Conservation (phyloP, 1,140 invertebrate genomes). For the Metaphire vulgaris region DNA sequence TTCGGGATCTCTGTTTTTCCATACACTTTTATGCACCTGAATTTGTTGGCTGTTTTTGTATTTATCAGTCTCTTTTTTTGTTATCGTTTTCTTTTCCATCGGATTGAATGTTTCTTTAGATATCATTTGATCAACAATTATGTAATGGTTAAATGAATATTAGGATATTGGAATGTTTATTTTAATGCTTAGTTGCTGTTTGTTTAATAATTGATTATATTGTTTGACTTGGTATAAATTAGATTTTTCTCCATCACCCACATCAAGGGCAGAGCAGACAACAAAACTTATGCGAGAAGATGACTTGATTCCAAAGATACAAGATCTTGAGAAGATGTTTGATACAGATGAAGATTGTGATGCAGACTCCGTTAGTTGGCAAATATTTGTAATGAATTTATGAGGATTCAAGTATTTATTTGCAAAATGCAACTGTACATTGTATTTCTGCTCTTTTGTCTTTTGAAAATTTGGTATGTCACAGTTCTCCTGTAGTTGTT, state of each 20-base stretch:
- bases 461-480: too few relatives aligned
- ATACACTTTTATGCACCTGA: too few relatives aligned
- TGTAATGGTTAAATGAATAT: too few relatives aligned
- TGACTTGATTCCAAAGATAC: conserved; percentile 29
- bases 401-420: too few relatives aligned
- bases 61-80: not conserved
- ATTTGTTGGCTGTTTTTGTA: too few relatives aligned
- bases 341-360: conserved; percentile 30
- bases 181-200: not conserved
- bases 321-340: conserved; percentile 34
- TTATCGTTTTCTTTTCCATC: not conserved
- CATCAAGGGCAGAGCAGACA: conserved; percentile 1
- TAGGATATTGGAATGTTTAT: too few relatives aligned
- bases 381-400: too few relatives aligned
- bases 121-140: too few relatives aligned
- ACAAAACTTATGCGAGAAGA: conserved; percentile 31
- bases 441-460: too few relatives aligned
- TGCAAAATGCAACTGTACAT: too few relatives aligned
- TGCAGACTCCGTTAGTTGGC: conserved; percentile 18
- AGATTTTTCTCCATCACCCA: conserved; percentile 23
- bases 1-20: too few relatives aligned
- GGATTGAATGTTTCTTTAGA: not conserved
- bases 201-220: not conserved
- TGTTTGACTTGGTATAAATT: not conserved
- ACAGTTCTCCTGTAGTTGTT: too few relatives aligned